Evolutionary conservation across 1,140 invertebrate genomes (phyloP), one percentile per base, ranked within the genome.

Genomic region (Micrasema longulum): DNA sequence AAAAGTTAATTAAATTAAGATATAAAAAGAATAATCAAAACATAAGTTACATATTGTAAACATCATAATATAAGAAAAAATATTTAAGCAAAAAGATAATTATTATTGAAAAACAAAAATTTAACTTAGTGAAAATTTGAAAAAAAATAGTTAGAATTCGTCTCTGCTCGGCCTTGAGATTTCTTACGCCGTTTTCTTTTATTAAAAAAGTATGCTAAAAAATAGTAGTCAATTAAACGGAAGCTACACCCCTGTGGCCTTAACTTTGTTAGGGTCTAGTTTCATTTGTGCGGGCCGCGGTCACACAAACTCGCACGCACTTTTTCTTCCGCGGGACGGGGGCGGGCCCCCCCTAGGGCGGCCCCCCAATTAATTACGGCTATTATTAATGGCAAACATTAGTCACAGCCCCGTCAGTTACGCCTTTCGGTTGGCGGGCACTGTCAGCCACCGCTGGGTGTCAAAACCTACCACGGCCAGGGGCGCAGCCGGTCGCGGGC

Each of bases 301-400:
- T 72, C 43, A 7, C 26, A 31, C 43, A 57, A 50, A 67, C 64
- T 66, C 62, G 60, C 57, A 62, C 70, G 64, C 63, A 66, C 53
- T 70, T 70, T 70, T 70, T 70, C 68, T 70, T 70, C 50, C 66
- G 18, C 23, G 64, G 48, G 31, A 23, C 31, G 45, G 23, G 26
- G 18, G 16, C 35, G 41, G 52, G 35, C 31, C 66, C 16, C 47
- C 64, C 22, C 26, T 50, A 55, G 48, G 48, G 18, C 36, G 66
- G 55, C 50, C 20, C 64, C 36, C 66, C 69, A 69, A 76, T 76
- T 76, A 76, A 76, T 76, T 76, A 72, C 55, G 55, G 71, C 63
- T 71, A 72, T 74, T 76, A 76, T 76, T 76, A 76, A 76, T 76
- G 71, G 65, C n/a, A 41, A 48, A 60, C 75, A 76, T 76, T 76